phyloP scores from a whole-genome alignment of 2,797 vertebrate species.

The Ptychadena robeensis region DNA sequence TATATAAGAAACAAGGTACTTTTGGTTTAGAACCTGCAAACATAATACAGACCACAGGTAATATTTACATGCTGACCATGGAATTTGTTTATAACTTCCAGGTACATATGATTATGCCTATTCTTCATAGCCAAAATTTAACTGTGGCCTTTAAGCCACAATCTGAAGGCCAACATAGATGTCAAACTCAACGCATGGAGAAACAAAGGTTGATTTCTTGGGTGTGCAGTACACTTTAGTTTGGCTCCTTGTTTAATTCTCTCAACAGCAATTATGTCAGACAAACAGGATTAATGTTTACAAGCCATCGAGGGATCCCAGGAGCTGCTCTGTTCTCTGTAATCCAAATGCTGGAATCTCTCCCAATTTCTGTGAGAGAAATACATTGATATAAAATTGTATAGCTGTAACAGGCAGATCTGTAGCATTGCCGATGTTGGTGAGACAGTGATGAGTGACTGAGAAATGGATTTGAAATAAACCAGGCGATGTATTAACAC shows the following conservation, averaged over 20 bases:
- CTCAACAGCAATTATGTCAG: slow-evolving; percentile 55
- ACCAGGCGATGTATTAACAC: slow-evolving; percentile 47
- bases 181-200: neutral
- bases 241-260: slow-evolving; percentile 48
- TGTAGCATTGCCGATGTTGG: slow-evolving; percentile 37
- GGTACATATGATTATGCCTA: neutral
- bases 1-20: neutral
- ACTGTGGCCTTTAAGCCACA: slow-evolving; percentile 38
- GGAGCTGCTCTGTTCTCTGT: slow-evolving; percentile 48
- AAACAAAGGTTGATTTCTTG: slow-evolving; percentile 34
- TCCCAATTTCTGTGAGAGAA: slow-evolving; percentile 42
- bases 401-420: slow-evolving; percentile 21
- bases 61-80: neutral
- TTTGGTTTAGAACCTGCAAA: neutral
- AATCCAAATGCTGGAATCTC: slow-evolving; percentile 49
- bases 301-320: slow-evolving; percentile 52
- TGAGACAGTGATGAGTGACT: slow-evolving; percentile 44
- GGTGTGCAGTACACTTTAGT: slow-evolving; percentile 24
- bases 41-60: neutral
- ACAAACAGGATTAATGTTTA: slow-evolving; percentile 53
- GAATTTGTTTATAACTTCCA: neutral
- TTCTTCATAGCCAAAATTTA: slow-evolving; percentile 30
- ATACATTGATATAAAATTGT: slow-evolving; percentile 17
- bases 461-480: slow-evolving; percentile 53
- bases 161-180: slow-evolving; percentile 36